Conservation (phyloP, 1,140 invertebrate species). For the Hyphantria cunea region DNA sequence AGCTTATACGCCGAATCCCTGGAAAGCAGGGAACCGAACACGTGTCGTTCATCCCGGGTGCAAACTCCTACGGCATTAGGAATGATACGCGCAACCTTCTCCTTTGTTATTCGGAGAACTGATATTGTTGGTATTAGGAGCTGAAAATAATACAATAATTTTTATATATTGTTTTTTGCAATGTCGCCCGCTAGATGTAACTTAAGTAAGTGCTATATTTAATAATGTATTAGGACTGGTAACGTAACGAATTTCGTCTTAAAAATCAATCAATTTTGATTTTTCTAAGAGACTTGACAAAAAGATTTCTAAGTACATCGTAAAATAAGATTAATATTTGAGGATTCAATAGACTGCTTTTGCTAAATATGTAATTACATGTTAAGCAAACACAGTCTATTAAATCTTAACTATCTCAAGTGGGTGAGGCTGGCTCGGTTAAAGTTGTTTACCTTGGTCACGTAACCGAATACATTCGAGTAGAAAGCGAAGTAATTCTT, state of each 20-base stretch:
- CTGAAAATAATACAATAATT: conserved; percentile 61
- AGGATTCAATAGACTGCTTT: too few relatives aligned
- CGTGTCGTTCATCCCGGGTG: conserved; percentile 92
- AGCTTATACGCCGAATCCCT: conserved; percentile 93
- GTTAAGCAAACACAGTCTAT: too few relatives aligned
- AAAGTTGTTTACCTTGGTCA: conserved; percentile 88
- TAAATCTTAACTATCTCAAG: neutral
- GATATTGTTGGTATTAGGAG: conserved; percentile 91
- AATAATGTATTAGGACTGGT: too few relatives aligned
- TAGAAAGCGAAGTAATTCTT: conserved; percentile 97
- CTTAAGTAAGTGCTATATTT: too few relatives aligned
- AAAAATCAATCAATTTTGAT: too few relatives aligned
- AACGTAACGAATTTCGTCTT: too few relatives aligned
- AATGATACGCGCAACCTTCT: conserved; percentile 94
- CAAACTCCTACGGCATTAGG: conserved; percentile 95
- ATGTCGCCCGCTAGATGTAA: too few relatives aligned
- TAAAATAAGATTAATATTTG: too few relatives aligned
- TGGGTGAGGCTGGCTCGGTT: conserved; percentile 3
- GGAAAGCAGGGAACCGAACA: conserved; percentile 94
- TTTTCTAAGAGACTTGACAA: too few relatives aligned
- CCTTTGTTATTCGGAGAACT: conserved; percentile 93
- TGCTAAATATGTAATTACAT: too few relatives aligned
- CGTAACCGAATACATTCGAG: conserved; percentile 96
- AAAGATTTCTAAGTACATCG: too few relatives aligned
- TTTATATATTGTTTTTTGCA: neutral